Conservation (phyloP, 2,113 vertebrate genomes). For the Gnathonemus echidnorhynchus region DNA sequence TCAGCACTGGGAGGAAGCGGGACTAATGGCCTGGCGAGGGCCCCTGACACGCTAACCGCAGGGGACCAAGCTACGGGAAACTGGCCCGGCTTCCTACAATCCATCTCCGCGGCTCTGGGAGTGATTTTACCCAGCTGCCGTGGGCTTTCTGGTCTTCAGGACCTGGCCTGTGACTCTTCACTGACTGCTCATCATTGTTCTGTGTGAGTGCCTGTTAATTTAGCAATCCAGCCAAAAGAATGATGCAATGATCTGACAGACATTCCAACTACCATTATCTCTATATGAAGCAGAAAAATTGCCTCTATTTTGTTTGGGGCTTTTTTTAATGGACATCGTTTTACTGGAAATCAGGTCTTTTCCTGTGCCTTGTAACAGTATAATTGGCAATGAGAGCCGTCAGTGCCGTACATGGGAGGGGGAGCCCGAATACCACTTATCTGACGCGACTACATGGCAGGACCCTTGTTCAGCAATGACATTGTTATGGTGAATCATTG, state of each 20-base stretch:
- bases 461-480: neutral
- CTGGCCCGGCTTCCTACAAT: slow-evolving; percentile 16
- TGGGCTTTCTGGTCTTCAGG: neutral
- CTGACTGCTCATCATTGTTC: neutral
- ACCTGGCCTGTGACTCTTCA: neutral
- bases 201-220: neutral
- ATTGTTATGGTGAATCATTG: neutral
- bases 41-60: neutral
- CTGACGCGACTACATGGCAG: neutral
- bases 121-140: neutral
- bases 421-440: neutral
- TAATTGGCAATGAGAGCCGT: neutral
- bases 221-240: neutral
- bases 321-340: neutral
- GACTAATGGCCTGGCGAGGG: slow-evolving; percentile 28
- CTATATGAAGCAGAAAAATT: neutral
- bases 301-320: neutral
- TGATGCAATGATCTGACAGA: neutral
- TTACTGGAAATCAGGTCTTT: neutral
- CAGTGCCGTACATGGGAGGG: neutral
- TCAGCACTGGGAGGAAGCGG: slow-evolving; percentile 19
- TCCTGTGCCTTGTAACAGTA: neutral
- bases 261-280: neutral
- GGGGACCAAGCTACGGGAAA: neutral
- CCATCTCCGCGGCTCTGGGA: slow-evolving; percentile 11